Conservation (phyloP, 2,888 invertebrate species). For the Hyposoter didymator region DNA sequence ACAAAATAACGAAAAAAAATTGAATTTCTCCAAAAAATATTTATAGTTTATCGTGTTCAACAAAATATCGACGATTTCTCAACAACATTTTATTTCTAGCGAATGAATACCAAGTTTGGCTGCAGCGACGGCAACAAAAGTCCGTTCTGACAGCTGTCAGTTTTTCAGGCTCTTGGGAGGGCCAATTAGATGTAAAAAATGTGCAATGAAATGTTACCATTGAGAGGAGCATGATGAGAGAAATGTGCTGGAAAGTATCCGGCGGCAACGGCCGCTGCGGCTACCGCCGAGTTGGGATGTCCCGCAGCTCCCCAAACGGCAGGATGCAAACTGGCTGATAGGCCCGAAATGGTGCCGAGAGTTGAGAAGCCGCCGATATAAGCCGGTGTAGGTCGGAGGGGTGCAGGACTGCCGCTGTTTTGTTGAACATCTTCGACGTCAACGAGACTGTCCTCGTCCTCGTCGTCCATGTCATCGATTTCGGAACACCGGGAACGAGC, state of each 20-base stretch:
- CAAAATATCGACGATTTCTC: too few species aligned
- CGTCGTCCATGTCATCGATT: slow-evolving; percentile 88
- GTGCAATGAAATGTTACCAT: slow-evolving; percentile 73
- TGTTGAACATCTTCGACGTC: slow-evolving; percentile 90
- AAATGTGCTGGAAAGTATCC: slow-evolving; percentile 81
- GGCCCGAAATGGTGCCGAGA: slow-evolving; percentile 76
- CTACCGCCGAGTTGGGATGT: slow-evolving; percentile 76
- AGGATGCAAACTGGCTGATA: slow-evolving; percentile 77
- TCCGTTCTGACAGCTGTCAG: too few species aligned
- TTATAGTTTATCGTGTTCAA: too few species aligned
- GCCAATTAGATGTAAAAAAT: not conserved
- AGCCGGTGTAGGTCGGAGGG: slow-evolving; percentile 81
- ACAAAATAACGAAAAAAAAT: too few species aligned
- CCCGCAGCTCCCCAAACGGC: slow-evolving; percentile 79
- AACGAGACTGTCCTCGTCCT: slow-evolving; percentile 88
- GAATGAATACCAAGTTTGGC: too few species aligned
- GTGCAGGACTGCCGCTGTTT: slow-evolving; percentile 74
- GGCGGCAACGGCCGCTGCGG: slow-evolving; percentile 77
- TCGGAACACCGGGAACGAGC: slow-evolving; percentile 78
- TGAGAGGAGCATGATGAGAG: slow-evolving; percentile 80
- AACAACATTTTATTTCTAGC: too few species aligned
- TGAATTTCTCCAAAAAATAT: too few species aligned
- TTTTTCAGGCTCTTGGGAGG: too few species aligned
- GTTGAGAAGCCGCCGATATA: slow-evolving; percentile 80
- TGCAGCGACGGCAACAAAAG: too few species aligned